Percentiles rank a stretch among this genome's conserved stretches.
Conservation (phyloP, 2,113 vertebrate species). For the Cygnus buccinator region DNA sequence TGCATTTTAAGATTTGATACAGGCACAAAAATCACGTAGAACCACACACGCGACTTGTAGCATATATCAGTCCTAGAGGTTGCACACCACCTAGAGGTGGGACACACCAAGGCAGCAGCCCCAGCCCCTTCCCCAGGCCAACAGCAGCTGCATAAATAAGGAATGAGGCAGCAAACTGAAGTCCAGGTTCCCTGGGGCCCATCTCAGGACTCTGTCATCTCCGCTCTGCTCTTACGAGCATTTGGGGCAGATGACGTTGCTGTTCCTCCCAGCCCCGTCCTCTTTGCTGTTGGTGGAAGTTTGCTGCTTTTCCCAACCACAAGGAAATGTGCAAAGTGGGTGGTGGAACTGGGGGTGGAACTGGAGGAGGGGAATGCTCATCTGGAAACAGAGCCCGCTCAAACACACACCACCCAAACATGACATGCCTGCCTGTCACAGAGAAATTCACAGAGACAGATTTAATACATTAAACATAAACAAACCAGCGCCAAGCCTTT, state of each 20-base stretch:
- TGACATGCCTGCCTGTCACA: constrained; percentile 46
- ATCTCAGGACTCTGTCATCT: neutral
- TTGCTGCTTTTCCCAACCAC: neutral
- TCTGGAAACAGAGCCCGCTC: constrained; percentile 2
- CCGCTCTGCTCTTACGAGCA: neutral
- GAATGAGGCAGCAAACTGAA: fast-evolving
- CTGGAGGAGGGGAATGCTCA: constrained; percentile 31
- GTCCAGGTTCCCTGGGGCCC: neutral
- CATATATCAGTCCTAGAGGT: too few relatives aligned
- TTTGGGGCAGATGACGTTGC: neutral
- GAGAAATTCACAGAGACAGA: constrained; percentile 57
- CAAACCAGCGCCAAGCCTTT: constrained; percentile 53
- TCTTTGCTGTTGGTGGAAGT: neutral
- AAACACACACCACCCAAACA: neutral
- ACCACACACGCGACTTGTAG: too few relatives aligned
- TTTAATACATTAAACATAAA: constrained; percentile 71
- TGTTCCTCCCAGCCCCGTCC: neutral
- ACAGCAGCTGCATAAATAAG: neutral
- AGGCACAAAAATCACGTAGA: too few relatives aligned
- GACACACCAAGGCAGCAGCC: neutral
- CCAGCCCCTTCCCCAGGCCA: neutral
- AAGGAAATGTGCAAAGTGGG: neutral
- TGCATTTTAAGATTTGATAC: too few relatives aligned
- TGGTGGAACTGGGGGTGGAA: neutral
- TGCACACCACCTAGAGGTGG: too few relatives aligned